Percentiles rank a stretch among this genome's conserved stretches.
Conservation (phyloP, 2,797 vertebrate genomes). For the Cynopterus sphinx region DNA sequence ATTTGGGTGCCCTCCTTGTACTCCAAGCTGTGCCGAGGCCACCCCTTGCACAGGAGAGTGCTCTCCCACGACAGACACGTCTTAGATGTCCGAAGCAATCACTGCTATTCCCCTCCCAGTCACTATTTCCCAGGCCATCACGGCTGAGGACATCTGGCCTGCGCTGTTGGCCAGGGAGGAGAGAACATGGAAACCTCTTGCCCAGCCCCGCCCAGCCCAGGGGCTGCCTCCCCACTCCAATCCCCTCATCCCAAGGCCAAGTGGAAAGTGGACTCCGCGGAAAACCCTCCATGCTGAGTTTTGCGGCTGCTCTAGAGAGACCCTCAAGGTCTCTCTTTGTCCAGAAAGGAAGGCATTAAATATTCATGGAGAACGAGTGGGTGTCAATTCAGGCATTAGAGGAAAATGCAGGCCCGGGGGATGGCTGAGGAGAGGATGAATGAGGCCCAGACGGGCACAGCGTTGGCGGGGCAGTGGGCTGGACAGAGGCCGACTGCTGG, state of each 20-base stretch:
- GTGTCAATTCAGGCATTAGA: slow-evolving; percentile 21
- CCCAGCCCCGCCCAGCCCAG: accelerated
- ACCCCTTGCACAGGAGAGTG: not conserved
- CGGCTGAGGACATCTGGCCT: not conserved
- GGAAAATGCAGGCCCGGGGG: not conserved
- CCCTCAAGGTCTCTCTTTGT: slow-evolving; percentile 22
- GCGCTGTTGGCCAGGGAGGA: not conserved
- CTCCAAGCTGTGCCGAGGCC: not conserved
- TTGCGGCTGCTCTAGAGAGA: not conserved
- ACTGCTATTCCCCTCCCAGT: not conserved
- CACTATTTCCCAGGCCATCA: not conserved
- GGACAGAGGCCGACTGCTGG: not conserved
- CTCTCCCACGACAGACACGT: not conserved
- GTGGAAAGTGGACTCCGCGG: not conserved
- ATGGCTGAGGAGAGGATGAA: not conserved
- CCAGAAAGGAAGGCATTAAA: slow-evolving; percentile 2
- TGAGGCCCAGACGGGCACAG: not conserved
- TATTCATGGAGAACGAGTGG: slow-evolving; percentile 29
- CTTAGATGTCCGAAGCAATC: not conserved
- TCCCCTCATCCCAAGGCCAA: not conserved
- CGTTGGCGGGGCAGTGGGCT: accelerated
- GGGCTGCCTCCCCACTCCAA: not conserved
- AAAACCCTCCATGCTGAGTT: not conserved
- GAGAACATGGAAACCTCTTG: not conserved
- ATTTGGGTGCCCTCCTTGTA: not conserved